phyloP scores from a whole-genome alignment of 2,888 invertebrate genomes.

The Orthosia gracilis region DNA sequence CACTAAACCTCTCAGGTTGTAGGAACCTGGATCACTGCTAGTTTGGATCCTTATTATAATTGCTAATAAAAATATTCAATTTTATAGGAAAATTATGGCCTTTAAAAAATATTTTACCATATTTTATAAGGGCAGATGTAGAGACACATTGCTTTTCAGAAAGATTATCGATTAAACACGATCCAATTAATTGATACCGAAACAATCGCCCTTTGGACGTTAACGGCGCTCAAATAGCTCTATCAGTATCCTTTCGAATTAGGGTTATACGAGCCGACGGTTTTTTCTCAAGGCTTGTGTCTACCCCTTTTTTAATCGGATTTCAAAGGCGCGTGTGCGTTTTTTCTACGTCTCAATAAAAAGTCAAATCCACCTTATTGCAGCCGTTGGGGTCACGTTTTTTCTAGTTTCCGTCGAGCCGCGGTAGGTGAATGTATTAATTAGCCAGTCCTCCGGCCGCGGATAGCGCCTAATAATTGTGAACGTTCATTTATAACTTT shows the following conservation, averaged over 20 bases:
- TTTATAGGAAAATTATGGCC: slow-evolving; percentile 35
- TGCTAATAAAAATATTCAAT: slow-evolving; percentile 34
- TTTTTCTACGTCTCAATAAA: slow-evolving; percentile 84
- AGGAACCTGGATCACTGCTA: background rate
- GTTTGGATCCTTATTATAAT: background rate
- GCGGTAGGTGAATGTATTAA: slow-evolving; percentile 89
- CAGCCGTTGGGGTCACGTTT: slow-evolving; percentile 88
- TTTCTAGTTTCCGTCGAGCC: slow-evolving; percentile 80
- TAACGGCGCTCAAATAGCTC: slow-evolving; percentile 88
- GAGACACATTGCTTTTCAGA: slow-evolving; percentile 83
- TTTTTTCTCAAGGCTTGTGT: slow-evolving; percentile 83
- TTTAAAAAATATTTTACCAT: slow-evolving; percentile 64
- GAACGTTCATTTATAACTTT: slow-evolving; percentile 82
- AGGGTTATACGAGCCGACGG: slow-evolving; percentile 84
- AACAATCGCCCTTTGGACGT: slow-evolving; percentile 85
- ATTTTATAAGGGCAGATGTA: slow-evolving; percentile 84
- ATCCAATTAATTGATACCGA: slow-evolving; percentile 91
- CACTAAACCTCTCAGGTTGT: background rate
- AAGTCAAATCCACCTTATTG: slow-evolving; percentile 88
- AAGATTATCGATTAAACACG: slow-evolving; percentile 90
- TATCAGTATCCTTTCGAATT: slow-evolving; percentile 88
- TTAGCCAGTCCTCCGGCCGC: slow-evolving; percentile 76
- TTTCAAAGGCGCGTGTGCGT: slow-evolving; percentile 86
- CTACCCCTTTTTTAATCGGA: slow-evolving; percentile 91
- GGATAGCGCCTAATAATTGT: slow-evolving; percentile 77